Conservation (phyloP, 2,797 vertebrate species). For the Danio kyathit region DNA sequence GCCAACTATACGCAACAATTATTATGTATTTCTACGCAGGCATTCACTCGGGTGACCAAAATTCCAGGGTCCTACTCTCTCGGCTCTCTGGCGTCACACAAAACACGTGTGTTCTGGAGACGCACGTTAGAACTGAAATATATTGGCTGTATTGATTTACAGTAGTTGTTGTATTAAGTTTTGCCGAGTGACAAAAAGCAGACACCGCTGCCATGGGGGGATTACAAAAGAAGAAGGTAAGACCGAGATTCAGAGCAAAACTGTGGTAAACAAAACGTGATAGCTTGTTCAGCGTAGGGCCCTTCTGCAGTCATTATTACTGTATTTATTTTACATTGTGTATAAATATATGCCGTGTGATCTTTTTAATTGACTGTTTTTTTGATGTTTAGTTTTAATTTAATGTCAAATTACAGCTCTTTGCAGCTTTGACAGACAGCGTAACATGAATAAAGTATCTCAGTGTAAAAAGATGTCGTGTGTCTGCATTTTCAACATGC, state of each 20-base stretch:
- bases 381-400: neutral
- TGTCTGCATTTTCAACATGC: neutral
- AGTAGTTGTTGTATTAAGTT: neutral
- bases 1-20: neutral
- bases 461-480: neutral
- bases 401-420: neutral
- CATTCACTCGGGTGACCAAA: neutral
- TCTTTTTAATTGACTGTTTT: neutral
- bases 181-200: neutral
- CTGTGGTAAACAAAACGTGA: conserved; percentile 17
- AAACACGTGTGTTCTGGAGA: conserved; percentile 55
- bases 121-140: neutral
- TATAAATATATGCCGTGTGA: neutral
- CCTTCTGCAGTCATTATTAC: neutral
- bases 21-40: conserved; percentile 50
- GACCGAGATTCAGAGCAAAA: conserved; percentile 11
- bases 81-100: conserved; percentile 44
- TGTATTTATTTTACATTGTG: neutral
- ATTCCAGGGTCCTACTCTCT: conserved; percentile 41
- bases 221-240: conserved; percentile 83
- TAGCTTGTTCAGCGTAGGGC: neutral
- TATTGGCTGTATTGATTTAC: neutral
- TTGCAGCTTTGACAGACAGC: neutral
- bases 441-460: neutral
- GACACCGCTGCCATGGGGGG: conserved; percentile 75